phyloP scores from a whole-genome alignment of 2,888 invertebrate species.

The Drosophila fungiperda region DNA sequence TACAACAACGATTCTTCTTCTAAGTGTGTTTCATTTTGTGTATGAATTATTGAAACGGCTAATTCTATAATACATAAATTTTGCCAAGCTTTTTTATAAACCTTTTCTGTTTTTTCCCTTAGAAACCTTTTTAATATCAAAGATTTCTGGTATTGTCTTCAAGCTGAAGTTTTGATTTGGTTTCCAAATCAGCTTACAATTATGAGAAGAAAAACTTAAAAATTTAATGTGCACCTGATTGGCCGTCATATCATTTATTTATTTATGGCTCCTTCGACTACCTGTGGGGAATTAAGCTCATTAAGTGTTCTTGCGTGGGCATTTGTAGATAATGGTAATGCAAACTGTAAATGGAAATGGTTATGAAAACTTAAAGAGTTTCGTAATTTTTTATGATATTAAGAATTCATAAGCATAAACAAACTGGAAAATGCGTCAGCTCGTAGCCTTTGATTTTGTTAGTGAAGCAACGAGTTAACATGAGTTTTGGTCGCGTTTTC shows the following conservation, averaged over 20 bases:
- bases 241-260: slow-evolving; percentile 57
- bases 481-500: slow-evolving; percentile 6
- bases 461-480: slow-evolving; percentile 1
- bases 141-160: neutral
- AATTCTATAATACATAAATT: neutral
- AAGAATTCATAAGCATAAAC: slow-evolving; percentile 65
- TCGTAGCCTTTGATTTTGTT: slow-evolving; percentile 18
- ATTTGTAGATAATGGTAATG: slow-evolving; percentile 32
- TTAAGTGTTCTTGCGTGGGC: slow-evolving; percentile 54
- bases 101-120: neutral
- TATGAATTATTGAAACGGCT: neutral
- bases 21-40: neutral
- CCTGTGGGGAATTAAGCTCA: slow-evolving; percentile 62
- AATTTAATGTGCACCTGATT: slow-evolving; percentile 55
- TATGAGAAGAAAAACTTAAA: slow-evolving; percentile 53
- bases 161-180: slow-evolving; percentile 10
- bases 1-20: neutral
- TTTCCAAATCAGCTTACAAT: slow-evolving; percentile 11
- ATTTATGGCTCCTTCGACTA: slow-evolving; percentile 39
- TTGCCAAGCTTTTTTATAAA: neutral
- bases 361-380: slow-evolving; percentile 39
- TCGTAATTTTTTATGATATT: slow-evolving; percentile 44
- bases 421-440: slow-evolving; percentile 57
- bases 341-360: slow-evolving; percentile 34
- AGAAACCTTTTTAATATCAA: no score